A percentile compares a stretch with the other conserved stretches of the same genome.
Evolutionary conservation across 2,888 invertebrate genomes (phyloP).

Genomic region (Nineta flava): DNA sequence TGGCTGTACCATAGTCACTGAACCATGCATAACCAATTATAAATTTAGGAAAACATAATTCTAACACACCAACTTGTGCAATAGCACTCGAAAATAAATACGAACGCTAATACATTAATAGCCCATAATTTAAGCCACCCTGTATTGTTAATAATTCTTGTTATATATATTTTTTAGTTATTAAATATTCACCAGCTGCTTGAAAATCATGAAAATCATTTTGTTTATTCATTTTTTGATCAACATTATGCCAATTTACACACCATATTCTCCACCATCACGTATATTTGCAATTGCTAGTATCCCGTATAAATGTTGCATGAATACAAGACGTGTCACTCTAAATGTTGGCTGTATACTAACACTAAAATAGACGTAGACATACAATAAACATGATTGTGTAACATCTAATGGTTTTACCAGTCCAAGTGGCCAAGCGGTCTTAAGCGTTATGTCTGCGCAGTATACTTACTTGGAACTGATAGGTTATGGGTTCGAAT

Average conservation of each 20-base stretch:
- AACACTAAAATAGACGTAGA: constrained; percentile 95
- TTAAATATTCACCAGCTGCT: constrained; percentile 76
- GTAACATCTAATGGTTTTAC: constrained; percentile 40
- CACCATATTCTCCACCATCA: constrained; percentile 96
- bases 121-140: constrained; percentile 94
- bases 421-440: too few relatives aligned
- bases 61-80: constrained; percentile 90
- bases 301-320: constrained; percentile 77
- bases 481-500: too few relatives aligned
- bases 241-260: constrained; percentile 95
- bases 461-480: too few relatives aligned
- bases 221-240: constrained; percentile 82
- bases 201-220: constrained; percentile 97
- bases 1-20: constrained; percentile 88
- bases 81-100: constrained; percentile 87
- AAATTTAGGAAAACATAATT: constrained; percentile 95
- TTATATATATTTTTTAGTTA: constrained; percentile 59
- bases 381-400: constrained; percentile 80
- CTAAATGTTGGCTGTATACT: constrained; percentile 83
- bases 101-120: constrained; percentile 92
- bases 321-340: constrained; percentile 73
- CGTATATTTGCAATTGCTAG: constrained; percentile 87
- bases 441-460: too few relatives aligned
- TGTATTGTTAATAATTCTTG: constrained; percentile 65
- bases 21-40: constrained; percentile 95